phyloP scores from a whole-genome alignment of 2,113 vertebrate genomes.

The Hipposideros armiger region DNA sequence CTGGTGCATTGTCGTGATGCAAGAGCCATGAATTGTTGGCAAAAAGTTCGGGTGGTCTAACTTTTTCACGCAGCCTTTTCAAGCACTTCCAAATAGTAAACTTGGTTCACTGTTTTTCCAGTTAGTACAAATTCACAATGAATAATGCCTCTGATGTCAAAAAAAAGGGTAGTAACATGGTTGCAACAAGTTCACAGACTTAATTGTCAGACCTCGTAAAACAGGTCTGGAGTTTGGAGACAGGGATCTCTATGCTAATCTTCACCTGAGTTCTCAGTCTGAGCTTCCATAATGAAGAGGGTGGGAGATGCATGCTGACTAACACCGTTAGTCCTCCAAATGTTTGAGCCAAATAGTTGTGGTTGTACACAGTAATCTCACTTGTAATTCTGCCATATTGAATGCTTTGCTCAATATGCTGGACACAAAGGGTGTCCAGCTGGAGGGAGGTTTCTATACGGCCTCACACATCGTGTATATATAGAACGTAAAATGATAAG shows the following conservation, averaged over 20 bases:
- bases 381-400: background rate
- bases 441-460: background rate
- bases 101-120: no score
- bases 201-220: no score
- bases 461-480: background rate
- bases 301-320: background rate
- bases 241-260: rapidly evolving
- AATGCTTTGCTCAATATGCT: background rate
- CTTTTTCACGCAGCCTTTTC: no score
- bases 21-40: no score
- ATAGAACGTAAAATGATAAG: background rate
- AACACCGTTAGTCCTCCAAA: rapidly evolving
- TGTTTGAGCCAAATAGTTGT: background rate
- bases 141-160: no score
- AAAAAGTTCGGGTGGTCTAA: no score
- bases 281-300: background rate
- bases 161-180: no score
- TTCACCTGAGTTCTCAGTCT: background rate
- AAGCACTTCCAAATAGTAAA: no score
- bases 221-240: background rate
- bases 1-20: no score
- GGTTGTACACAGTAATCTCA: background rate
- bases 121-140: no score
- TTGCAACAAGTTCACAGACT: no score
- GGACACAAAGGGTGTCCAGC: background rate